A percentile compares a stretch with the other conserved stretches of the same genome.
Conservation (phyloP, 37 sponge, comb jelly and placozoan species). For the Agelas oroides region DNA sequence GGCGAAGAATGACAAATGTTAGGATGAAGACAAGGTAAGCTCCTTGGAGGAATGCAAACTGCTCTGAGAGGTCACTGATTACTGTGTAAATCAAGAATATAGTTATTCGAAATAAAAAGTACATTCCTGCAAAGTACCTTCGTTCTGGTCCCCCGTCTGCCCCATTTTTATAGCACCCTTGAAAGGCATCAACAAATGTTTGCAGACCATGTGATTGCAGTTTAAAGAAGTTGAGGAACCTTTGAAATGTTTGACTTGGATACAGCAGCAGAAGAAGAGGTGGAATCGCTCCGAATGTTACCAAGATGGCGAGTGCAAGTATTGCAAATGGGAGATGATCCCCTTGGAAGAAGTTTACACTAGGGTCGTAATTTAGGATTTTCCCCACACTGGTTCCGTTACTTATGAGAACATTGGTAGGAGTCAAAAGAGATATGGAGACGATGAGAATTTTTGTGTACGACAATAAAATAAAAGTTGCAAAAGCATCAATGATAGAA, state of each 20-base stretch:
- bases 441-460: constrained; percentile 41
- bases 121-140: constrained; percentile 49
- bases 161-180: constrained; percentile 57
- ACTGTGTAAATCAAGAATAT: neutral
- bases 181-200: constrained; percentile 57
- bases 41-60: neutral
- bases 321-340: constrained; percentile 24
- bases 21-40: neutral
- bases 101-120: constrained; percentile 46
- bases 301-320: constrained; percentile 18
- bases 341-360: constrained; percentile 1
- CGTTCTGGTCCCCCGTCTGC: constrained; percentile 27
- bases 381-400: neutral
- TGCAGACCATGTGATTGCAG: constrained; percentile 1
- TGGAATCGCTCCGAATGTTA: constrained; percentile 25
- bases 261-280: constrained; percentile 50
- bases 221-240: neutral
- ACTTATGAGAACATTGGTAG: neutral
- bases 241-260: constrained; percentile 32
- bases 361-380: constrained; percentile 40
- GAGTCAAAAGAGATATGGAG: constrained; percentile 27
- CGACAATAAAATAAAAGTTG: constrained; percentile 45
- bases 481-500: constrained; percentile 62
- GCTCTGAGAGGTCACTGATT: neutral
- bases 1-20: constrained; percentile 15